Conservation (phyloP, 2,113 vertebrate species). For the Sceloporus tristichus region DNA sequence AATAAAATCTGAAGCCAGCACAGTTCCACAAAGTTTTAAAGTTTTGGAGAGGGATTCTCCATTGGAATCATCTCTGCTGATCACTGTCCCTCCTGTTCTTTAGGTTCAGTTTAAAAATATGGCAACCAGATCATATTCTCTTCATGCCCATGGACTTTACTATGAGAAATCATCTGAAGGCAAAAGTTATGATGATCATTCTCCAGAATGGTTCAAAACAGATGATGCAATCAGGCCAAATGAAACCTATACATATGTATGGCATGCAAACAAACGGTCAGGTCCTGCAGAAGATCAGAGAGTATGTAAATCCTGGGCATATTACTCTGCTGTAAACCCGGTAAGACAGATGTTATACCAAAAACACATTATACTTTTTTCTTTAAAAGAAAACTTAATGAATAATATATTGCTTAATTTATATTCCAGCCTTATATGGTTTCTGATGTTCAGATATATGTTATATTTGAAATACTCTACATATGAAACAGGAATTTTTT, state of each 20-base stretch:
- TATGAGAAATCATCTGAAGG: constrained; percentile 91
- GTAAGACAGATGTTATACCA: constrained; percentile 76
- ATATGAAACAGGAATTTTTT: background rate
- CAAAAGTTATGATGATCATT: constrained; percentile 86
- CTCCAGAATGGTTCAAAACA: constrained; percentile 85
- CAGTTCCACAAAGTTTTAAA: background rate
- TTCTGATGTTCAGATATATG: background rate
- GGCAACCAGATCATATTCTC: constrained; percentile 88
- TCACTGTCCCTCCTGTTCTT: background rate
- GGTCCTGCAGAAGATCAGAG: constrained; percentile 82
- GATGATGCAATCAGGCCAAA: constrained; percentile 88
- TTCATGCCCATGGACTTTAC: constrained; percentile 93
- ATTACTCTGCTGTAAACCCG: constrained; percentile 92
- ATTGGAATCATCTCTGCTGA: constrained; percentile 7
- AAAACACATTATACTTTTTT: background rate
- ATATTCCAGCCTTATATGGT: background rate
- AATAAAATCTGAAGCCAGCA: background rate
- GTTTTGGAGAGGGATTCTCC: background rate
- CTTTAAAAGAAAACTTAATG: background rate
- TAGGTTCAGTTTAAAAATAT: constrained; percentile 94
- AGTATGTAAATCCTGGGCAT: constrained; percentile 90
- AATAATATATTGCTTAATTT: background rate
- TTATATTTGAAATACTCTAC: background rate
- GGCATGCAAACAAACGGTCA: constrained; percentile 79
- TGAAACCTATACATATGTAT: constrained; percentile 87